Evolutionary conservation across 35 echinoderm and acorn worm genomes (phyloP).

Genomic region (Apostichopus japonicus): DNA sequence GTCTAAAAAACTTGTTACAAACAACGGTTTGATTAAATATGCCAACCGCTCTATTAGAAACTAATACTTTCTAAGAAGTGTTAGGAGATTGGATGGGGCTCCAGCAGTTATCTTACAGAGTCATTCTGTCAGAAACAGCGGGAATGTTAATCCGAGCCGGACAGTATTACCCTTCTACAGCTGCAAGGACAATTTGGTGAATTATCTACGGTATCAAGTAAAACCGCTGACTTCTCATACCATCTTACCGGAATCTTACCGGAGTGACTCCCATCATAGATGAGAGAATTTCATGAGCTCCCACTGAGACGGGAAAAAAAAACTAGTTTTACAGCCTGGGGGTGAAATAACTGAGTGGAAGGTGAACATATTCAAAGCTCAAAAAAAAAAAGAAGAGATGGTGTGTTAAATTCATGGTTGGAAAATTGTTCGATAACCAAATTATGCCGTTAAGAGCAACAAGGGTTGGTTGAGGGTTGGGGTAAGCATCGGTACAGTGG

Average conservation of each 20-base stretch:
- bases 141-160: not conserved
- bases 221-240: not conserved
- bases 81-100: not conserved
- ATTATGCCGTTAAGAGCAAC: too few relatives aligned
- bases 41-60: not conserved
- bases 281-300: not conserved
- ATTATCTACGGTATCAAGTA: constrained; percentile 6
- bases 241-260: too few relatives aligned
- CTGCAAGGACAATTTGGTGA: constrained; percentile 37
- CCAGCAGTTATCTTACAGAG: not conserved
- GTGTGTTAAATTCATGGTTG: too few relatives aligned
- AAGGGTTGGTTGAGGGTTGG: too few relatives aligned
- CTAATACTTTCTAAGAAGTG: not conserved
- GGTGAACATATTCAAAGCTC: too few relatives aligned
- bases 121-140: constrained; percentile 12
- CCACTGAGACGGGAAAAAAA: not conserved
- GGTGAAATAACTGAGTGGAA: too few relatives aligned
- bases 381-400: too few relatives aligned
- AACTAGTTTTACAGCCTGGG: not conserved
- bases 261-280: not conserved
- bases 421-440: too few relatives aligned
- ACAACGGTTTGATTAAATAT: not conserved
- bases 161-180: not conserved
- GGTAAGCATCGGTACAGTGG: too few relatives aligned
- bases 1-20: not conserved